Evolutionary conservation across 2,113 vertebrate genomes (phyloP).

Genomic region (Malurus cyaneus): DNA sequence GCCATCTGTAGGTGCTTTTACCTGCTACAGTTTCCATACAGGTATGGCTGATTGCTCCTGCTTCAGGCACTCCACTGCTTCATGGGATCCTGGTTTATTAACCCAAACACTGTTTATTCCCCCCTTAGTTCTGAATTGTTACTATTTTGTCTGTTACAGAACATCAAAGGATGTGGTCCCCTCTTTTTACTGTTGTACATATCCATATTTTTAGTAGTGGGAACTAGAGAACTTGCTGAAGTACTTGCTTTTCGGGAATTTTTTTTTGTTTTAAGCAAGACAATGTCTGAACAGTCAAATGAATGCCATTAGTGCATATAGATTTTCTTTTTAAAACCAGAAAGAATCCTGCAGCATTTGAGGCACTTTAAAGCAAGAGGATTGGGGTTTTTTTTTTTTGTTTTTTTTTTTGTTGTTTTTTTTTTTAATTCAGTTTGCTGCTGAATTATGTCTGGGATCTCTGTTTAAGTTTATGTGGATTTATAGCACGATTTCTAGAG

Average conservation of each 20-base stretch:
- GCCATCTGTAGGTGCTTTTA: not conserved
- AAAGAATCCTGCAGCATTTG: not conserved
- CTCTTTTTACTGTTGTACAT: not conserved
- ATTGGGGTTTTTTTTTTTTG: too few species aligned
- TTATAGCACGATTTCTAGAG: not conserved
- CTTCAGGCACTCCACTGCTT: not conserved
- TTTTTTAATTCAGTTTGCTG: not conserved
- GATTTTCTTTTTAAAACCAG: not conserved
- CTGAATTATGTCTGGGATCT: not conserved
- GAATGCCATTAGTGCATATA: not conserved
- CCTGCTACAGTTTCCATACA: not conserved
- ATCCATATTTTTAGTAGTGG: not conserved
- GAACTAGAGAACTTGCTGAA: not conserved
- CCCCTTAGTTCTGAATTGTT: not conserved
- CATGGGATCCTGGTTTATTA: not conserved
- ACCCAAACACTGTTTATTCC: not conserved
- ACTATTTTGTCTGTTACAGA: not conserved
- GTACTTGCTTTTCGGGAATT: not conserved
- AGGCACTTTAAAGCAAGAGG: not conserved
- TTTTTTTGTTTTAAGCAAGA: not conserved
- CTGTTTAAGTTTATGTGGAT: not conserved
- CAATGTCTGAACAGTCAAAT: not conserved
- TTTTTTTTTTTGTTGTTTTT: accelerated
- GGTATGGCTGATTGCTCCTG: not conserved
- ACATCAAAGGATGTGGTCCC: not conserved